Percentiles rank a stretch among this genome's conserved stretches.
These are phyloP conservation scores for Agapostemon virescens DNA, from an alignment of 2,888 invertebrate species.

Conservation along the genomic window DNA sequence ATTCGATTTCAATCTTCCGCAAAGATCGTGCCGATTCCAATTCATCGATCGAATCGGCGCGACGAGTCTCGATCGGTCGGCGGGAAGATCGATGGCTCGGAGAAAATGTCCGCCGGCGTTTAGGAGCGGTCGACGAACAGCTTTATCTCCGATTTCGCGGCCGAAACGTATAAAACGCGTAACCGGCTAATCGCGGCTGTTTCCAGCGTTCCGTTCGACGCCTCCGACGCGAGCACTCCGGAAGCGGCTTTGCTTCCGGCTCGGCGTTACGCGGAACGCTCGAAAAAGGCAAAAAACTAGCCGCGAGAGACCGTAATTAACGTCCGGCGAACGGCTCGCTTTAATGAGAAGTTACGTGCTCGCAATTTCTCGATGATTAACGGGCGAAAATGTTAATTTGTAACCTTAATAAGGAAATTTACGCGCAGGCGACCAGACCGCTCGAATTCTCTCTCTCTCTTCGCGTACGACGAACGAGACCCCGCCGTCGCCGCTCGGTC, in stretches of 20 bases:
- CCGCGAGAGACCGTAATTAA: slow-evolving; percentile 63
- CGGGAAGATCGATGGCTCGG: neutral
- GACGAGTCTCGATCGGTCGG: neutral
- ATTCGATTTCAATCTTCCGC: too few relatives aligned
- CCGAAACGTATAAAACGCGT: neutral
- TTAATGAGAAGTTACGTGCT: slow-evolving; percentile 63
- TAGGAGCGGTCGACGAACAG: neutral
- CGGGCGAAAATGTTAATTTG: slow-evolving; percentile 49
- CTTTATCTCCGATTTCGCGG: neutral
- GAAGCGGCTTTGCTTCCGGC: slow-evolving; percentile 63
- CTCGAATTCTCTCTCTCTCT: neutral
- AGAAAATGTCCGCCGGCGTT: neutral
- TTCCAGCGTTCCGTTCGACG: slow-evolving; percentile 56
- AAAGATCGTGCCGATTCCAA: too few relatives aligned
- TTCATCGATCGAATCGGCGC: too few relatives aligned
- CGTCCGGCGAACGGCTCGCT: slow-evolving; percentile 48
- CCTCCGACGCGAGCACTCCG: slow-evolving; percentile 46
- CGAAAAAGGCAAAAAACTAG: slow-evolving; percentile 41
- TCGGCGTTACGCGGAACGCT: slow-evolving; percentile 63
- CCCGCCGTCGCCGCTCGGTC: neutral
- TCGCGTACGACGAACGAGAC: neutral
- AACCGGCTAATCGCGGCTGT: slow-evolving; percentile 32
- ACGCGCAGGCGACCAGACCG: slow-evolving; percentile 22
- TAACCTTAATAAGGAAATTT: slow-evolving; percentile 47
- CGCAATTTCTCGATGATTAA: slow-evolving; percentile 52